A percentile compares a stretch with the other conserved stretches of the same genome.
phyloP scores from a whole-genome alignment of 2,797 vertebrate genomes.

The Falco concolor region DNA sequence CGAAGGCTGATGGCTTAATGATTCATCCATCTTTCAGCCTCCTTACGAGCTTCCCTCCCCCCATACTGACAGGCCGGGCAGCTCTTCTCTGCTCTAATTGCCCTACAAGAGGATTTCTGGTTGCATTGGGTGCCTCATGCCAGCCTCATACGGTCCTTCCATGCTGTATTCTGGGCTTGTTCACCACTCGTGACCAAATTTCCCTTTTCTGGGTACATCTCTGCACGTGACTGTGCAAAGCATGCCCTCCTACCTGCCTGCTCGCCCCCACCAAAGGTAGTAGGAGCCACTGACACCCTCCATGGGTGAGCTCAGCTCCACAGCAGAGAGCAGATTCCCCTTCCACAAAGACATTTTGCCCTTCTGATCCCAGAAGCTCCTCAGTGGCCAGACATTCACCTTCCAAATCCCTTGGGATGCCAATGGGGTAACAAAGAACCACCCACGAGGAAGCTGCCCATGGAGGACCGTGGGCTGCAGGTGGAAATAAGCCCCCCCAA shows the following conservation, averaged over 20 bases:
- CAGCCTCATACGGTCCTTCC: background rate
- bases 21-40: background rate
- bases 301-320: background rate
- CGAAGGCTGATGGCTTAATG: background rate
- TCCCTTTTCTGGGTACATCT: background rate
- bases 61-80: too few species aligned
- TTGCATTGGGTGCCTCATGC: background rate
- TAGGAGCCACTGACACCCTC: background rate
- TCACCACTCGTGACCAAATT: accelerated
- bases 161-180: background rate
- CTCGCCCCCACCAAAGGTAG: background rate
- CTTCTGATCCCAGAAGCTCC: background rate
- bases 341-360: background rate
- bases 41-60: background rate
- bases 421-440: background rate
- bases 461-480: background rate
- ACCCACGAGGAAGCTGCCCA: background rate
- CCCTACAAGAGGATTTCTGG: background rate
- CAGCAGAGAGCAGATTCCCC: background rate
- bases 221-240: accelerated
- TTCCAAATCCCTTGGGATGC: background rate
- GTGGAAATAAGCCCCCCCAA: background rate
- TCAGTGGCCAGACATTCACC: background rate
- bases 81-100: background rate
- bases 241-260: background rate